phyloP scores from a whole-genome alignment of 1,140 invertebrate species.

The Zaprionus nigranus region DNA sequence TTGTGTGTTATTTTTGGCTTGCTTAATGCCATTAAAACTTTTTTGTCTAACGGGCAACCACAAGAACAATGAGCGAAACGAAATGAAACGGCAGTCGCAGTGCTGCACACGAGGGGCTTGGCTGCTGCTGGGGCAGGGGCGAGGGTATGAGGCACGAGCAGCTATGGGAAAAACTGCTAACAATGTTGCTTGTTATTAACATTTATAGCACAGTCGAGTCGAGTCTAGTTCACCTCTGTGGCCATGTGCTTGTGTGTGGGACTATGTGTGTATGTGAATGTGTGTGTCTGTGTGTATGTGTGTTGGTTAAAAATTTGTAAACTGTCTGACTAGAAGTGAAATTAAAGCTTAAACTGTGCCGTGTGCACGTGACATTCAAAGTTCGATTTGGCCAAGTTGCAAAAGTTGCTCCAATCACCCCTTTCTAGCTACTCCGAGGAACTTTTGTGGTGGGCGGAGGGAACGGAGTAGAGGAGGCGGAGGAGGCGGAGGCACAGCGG shows the following conservation, averaged over 20 bases:
- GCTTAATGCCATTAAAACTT: slow-evolving; percentile 80
- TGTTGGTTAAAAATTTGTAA: slow-evolving; percentile 54
- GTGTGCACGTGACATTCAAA: slow-evolving; percentile 72
- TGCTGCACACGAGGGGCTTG: slow-evolving; percentile 17
- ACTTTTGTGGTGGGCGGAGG: no score
- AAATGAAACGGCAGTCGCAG: slow-evolving; percentile 23
- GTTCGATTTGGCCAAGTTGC: slow-evolving; percentile 49
- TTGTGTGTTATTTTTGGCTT: slow-evolving; percentile 78
- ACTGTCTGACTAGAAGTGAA: slow-evolving; percentile 39
- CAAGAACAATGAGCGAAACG: slow-evolving; percentile 17
- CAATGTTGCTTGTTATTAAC: slow-evolving; percentile 81
- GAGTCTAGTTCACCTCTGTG: slow-evolving; percentile 23
- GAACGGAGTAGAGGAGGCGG: no score
- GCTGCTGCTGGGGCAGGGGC: background rate
- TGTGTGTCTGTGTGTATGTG: slow-evolving; percentile 30
- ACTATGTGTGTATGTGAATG: slow-evolving; percentile 5
- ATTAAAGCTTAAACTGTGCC: slow-evolving; percentile 15
- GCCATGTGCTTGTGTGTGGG: background rate
- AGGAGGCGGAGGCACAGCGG: background rate
- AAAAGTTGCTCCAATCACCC: background rate
- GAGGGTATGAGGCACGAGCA: slow-evolving; percentile 31
- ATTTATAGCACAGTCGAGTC: slow-evolving; percentile 77
- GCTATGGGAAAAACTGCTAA: slow-evolving; percentile 63
- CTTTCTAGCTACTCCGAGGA: background rate
- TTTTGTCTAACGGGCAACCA: slow-evolving; percentile 74